phyloP scores from a whole-genome alignment of 2,113 vertebrate species.

The Anolis carolinensis region DNA sequence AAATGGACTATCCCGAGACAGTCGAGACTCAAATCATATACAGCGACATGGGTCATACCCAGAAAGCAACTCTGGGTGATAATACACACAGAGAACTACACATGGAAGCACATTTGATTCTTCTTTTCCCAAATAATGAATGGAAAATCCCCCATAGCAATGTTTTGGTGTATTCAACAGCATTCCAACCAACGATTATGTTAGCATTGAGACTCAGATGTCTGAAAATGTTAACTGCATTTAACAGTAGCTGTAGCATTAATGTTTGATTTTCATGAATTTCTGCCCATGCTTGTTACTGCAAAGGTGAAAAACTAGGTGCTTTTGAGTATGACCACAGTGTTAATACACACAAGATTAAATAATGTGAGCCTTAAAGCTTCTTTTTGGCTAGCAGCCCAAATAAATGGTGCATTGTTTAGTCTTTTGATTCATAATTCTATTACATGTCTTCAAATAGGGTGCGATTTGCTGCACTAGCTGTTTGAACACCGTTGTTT shows the following conservation, averaged over 20 bases:
- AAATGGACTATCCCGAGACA: no score
- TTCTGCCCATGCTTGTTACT: not conserved
- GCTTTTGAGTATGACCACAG: not conserved
- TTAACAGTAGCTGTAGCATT: not conserved
- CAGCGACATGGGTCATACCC: no score
- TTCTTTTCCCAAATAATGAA: no score
- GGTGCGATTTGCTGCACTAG: slow-evolving; percentile 21
- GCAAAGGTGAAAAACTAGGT: not conserved
- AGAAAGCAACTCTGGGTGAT: no score
- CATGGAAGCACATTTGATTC: no score
- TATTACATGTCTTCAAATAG: slow-evolving; percentile 2
- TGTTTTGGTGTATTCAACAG: no score
- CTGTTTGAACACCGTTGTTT: not conserved
- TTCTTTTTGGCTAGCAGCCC: slow-evolving; percentile 1
- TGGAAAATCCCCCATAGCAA: no score
- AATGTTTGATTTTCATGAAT: not conserved
- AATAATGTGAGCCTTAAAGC: slow-evolving; percentile 10
- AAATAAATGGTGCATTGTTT: slow-evolving; percentile 28
- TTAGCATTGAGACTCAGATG: no score
- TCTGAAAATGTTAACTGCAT: not conserved
- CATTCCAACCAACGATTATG: no score
- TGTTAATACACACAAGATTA: not conserved
- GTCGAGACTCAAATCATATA: no score
- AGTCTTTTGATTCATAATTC: slow-evolving; percentile 26
- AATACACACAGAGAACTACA: no score